phyloP scores from a whole-genome alignment of 1,140 invertebrate species.

The Sycobia sp. region DNA sequence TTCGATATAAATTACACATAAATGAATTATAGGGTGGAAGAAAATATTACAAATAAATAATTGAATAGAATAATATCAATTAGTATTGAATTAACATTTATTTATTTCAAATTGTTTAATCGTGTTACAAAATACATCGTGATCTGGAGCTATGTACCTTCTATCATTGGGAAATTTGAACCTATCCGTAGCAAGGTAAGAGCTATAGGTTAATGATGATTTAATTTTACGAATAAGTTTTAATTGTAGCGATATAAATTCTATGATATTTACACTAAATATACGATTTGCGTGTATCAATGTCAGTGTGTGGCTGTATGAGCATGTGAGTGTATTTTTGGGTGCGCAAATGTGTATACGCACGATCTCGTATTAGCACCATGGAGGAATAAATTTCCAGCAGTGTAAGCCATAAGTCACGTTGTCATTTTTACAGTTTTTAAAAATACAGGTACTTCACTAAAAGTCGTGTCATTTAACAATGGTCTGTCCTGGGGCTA shows the following conservation, averaged over 20 bases:
- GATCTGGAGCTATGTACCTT: conserved; percentile 33
- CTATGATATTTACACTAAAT: conserved; percentile 32
- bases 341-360: no score
- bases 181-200: conserved; percentile 25
- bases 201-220: conserved; percentile 22
- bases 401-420: conserved; percentile 2
- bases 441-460: no score
- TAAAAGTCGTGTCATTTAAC: no score
- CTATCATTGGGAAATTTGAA: conserved; percentile 14
- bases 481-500: no score
- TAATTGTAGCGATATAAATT: conserved; percentile 21
- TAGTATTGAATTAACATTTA: conserved; percentile 33
- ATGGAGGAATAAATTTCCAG: conserved; percentile 18
- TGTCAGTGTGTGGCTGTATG: no score
- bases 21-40: no score
- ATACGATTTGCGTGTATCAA: conserved; percentile 16
- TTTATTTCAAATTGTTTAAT: conserved; percentile 51
- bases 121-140: conserved; percentile 53
- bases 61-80: conserved; percentile 1
- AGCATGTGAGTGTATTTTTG: no score
- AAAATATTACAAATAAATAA: not conserved
- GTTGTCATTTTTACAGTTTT: not conserved
- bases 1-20: no score
- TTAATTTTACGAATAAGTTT: conserved; percentile 27
- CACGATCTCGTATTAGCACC: conserved; percentile 11